Percentiles rank a stretch among this genome's conserved stretches.
Conservation (phyloP, 2,888 invertebrate species). For the Entomobrya proxima region DNA sequence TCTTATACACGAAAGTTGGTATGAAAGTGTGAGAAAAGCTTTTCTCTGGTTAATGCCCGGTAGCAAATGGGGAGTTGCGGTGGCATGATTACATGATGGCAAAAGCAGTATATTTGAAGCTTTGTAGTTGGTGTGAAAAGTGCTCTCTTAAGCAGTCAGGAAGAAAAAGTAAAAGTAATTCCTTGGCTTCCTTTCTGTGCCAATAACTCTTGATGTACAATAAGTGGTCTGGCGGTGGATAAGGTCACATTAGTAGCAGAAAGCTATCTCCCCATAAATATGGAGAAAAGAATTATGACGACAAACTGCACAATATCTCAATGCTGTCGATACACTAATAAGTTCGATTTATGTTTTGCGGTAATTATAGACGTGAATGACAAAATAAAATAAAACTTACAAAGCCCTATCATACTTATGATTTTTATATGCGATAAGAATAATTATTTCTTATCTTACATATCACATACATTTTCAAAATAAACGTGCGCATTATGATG, state of each 20-base stretch:
- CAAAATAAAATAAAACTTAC: too few relatives aligned
- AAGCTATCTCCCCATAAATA: not conserved
- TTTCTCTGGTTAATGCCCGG: slow-evolving; percentile 53
- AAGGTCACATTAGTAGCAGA: slow-evolving; percentile 39
- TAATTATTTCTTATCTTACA: too few relatives aligned
- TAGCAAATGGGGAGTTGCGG: slow-evolving; percentile 48
- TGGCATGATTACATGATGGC: slow-evolving; percentile 13
- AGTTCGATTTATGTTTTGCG: too few relatives aligned
- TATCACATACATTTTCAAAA: too few relatives aligned
- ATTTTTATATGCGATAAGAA: too few relatives aligned
- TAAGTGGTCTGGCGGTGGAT: slow-evolving; percentile 37
- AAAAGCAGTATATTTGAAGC: not conserved
- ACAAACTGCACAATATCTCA: not conserved
- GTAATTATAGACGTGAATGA: too few relatives aligned
- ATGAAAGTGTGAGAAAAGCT: slow-evolving; percentile 52
- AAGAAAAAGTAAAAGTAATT: slow-evolving; percentile 65
- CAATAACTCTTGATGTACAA: slow-evolving; percentile 60
- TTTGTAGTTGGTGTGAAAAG: slow-evolving; percentile 49
- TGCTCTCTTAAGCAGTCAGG: slow-evolving; percentile 58
- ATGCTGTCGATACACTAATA: too few relatives aligned
- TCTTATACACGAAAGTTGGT: not conserved
- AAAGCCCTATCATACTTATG: too few relatives aligned
- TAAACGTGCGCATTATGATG: too few relatives aligned
- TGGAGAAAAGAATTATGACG: slow-evolving; percentile 29
- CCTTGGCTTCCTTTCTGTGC: slow-evolving; percentile 60